Conservation (phyloP, 2,888 invertebrate species). For the Leuctra nigra region DNA sequence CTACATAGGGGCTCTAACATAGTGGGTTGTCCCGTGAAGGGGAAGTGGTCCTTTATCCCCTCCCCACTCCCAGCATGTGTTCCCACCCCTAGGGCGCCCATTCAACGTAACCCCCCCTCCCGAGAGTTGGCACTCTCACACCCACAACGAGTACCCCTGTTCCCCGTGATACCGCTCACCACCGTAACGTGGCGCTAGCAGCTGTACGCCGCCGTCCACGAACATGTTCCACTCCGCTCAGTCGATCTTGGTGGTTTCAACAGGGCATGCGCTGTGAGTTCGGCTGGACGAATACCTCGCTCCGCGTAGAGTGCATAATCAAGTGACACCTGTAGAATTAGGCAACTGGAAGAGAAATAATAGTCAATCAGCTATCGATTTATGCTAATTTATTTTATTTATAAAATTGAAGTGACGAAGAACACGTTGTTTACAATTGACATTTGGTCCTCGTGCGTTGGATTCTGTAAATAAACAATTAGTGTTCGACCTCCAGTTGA, state of each 20-base stretch:
- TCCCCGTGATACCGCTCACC: neutral
- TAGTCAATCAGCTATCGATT: no score
- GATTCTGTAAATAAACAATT: no score
- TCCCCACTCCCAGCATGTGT: neutral
- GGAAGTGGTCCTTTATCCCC: neutral
- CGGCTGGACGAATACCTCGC: neutral
- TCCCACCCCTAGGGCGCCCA: neutral
- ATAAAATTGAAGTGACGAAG: no score
- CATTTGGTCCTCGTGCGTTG: no score
- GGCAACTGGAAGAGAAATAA: no score
- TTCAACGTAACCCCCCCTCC: conserved; percentile 3
- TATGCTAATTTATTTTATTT: no score
- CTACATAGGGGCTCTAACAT: no score
- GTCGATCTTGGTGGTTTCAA: neutral
- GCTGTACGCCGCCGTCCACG: neutral
- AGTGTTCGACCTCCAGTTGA: no score
- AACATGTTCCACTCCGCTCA: neutral
- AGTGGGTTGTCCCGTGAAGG: neutral
- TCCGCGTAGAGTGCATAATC: neutral
- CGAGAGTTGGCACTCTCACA: neutral
- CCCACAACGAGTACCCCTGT: conserved; percentile 5
- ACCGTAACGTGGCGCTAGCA: no score
- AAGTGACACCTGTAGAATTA: neutral
- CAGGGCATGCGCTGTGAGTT: neutral
- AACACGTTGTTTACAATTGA: no score